A percentile compares a stretch with the other conserved stretches of the same genome.
Conservation (phyloP, 1,140 invertebrate species). For the Zaprionus capensis region DNA sequence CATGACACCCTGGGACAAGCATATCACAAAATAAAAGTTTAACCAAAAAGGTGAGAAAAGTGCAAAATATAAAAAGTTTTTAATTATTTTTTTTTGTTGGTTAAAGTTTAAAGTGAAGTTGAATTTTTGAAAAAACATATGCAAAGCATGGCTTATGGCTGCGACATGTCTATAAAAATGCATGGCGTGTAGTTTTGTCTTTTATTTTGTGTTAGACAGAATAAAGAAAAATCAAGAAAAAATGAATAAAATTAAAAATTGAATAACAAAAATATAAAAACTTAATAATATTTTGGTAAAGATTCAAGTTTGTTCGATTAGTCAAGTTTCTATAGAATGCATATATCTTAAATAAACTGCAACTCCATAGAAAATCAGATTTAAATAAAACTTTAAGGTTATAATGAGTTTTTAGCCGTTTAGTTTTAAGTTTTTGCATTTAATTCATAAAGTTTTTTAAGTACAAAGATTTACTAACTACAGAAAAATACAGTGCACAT, state of each 20-base stretch:
- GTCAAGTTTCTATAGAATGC: too few relatives aligned
- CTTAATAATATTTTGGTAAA: too few relatives aligned
- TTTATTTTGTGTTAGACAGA: neutral
- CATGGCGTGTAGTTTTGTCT: neutral
- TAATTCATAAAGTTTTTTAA: neutral
- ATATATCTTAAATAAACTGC: too few relatives aligned
- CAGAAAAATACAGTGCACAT: neutral
- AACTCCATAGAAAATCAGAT: neutral
- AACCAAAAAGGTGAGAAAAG: conserved; percentile 1
- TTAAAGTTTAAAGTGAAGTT: neutral
- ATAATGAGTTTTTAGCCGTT: neutral
- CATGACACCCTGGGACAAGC: conserved; percentile 39
- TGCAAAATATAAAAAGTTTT: neutral
- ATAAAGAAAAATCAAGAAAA: neutral
- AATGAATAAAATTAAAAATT: neutral
- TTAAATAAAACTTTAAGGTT: neutral
- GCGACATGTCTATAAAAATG: neutral
- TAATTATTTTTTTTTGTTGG: neutral
- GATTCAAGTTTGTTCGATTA: too few relatives aligned
- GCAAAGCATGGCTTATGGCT: neutral
- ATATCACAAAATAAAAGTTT: conserved; percentile 21
- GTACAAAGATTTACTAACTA: too few relatives aligned
- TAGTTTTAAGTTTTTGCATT: neutral
- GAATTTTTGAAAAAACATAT: neutral
- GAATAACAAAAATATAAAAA: neutral